phyloP scores from a whole-genome alignment of 2,888 invertebrate genomes.

The Drosophila sordidula region DNA sequence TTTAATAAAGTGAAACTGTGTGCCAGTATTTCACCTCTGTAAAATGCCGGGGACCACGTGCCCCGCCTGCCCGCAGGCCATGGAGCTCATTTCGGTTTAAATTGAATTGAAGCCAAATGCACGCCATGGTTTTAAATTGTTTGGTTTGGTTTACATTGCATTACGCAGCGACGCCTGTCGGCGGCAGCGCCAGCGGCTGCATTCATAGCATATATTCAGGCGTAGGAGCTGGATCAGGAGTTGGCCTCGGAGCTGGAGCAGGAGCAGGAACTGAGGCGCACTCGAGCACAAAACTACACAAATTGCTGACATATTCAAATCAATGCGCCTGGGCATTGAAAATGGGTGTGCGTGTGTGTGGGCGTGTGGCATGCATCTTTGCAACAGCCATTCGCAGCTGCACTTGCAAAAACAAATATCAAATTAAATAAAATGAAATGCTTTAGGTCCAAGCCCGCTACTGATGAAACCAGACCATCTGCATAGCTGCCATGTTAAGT shows the following conservation, averaged over 20 bases:
- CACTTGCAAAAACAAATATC: slow-evolving; percentile 70
- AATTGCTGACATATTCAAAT: slow-evolving; percentile 82
- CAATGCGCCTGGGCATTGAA: slow-evolving; percentile 68
- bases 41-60: not conserved
- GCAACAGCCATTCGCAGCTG: slow-evolving; percentile 37
- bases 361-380: slow-evolving; percentile 44
- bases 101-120: slow-evolving; percentile 81
- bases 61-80: slow-evolving; percentile 18
- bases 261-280: slow-evolving; percentile 38
- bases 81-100: slow-evolving; percentile 73
- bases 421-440: slow-evolving; percentile 74
- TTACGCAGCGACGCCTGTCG: slow-evolving; percentile 59
- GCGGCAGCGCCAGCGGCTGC: slow-evolving; percentile 20
- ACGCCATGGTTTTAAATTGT: slow-evolving; percentile 79
- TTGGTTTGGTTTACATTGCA: slow-evolving; percentile 82
- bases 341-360: slow-evolving; percentile 24
- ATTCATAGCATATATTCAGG: slow-evolving; percentile 42
- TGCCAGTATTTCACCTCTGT: slow-evolving; percentile 26
- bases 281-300: slow-evolving; percentile 78
- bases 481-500: slow-evolving; percentile 25
- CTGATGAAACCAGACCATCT: slow-evolving; percentile 31
- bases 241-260: slow-evolving; percentile 10
- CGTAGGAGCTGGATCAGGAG: slow-evolving; percentile 1
- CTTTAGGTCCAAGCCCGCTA: slow-evolving; percentile 8
- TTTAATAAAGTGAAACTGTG: slow-evolving; percentile 48